Evolutionary conservation across 2,797 vertebrate species (phyloP), one percentile per base, ranked within the genome.

Genomic region (Coreius guichenoti): DNA sequence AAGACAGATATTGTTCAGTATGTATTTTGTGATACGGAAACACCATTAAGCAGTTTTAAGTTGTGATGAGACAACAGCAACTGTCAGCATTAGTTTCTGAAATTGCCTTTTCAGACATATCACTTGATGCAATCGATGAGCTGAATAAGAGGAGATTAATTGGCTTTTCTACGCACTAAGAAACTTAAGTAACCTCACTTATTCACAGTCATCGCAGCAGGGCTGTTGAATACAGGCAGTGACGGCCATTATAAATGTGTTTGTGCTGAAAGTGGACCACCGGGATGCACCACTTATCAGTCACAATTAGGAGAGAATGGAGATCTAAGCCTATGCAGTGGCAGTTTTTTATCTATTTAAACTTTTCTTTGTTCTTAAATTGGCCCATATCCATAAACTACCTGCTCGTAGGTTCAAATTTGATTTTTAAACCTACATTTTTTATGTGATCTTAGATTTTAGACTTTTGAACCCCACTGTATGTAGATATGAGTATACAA

Each of bases 111-210:
- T 93, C 89, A 90, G 91, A 90, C 88, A 88, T 92, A 90, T 89
- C 89, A 92, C 92, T 93, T 93, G 90, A 92, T 92, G 86, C 76
- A 93, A 92, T 93, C 90, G 81, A 94, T 93, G 93, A 87, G 72
- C 89, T 92, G 90, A 93, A 91, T 92, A 92, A 94, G 88, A 91
- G 91, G 89, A 88, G 88, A 93, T 91, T 93, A 92, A 91, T 91
- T 92, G 91, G 91, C 90, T 91, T 92, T 92, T 91, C 84, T 84
- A 89, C 80, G 89, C 86, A 73, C 70, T 85, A 81, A 79, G 79
- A 84, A 77, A 84, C 54, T 79, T 77, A 87, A 81, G 80, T 80
- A 85, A 81, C 74, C 67, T 74, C 80, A 73, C 82, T 87, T 77
- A 80, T 58, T 81, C 73, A 43, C 76, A 82, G 79, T 74, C 83